Percentiles rank a stretch among this genome's conserved stretches.
phyloP scores from a whole-genome alignment of 2,797 vertebrate species.

The Molossus alvarezi region DNA sequence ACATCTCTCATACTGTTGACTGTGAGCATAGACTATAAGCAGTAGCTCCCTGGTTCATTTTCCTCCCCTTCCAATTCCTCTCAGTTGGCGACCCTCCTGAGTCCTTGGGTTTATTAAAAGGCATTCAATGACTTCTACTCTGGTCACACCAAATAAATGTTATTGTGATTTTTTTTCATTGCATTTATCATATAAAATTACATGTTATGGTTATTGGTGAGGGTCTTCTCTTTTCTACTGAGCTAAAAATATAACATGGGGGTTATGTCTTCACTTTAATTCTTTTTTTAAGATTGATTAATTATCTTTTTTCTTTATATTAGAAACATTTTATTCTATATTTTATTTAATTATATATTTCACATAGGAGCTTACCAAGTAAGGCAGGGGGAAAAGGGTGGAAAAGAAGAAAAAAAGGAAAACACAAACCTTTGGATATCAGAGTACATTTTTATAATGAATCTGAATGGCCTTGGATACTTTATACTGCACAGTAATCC shows the following conservation, averaged over 20 bases:
- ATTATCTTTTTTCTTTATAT: constrained; percentile 25
- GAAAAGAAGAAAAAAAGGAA: constrained; percentile 20
- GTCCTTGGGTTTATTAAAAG: background rate
- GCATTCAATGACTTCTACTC: background rate
- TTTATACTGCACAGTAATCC: constrained; percentile 11
- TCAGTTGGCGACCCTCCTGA: background rate
- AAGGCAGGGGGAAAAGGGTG: background rate
- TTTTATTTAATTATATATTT: constrained; percentile 53
- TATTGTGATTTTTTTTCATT: background rate
- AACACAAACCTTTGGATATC: background rate
- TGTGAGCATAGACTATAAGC: background rate
- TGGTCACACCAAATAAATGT: background rate
- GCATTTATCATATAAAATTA: constrained; percentile 16
- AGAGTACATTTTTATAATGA: constrained; percentile 37
- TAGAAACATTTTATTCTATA: background rate
- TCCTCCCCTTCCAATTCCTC: background rate
- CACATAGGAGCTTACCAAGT: background rate
- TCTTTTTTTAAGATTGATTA: constrained; percentile 18
- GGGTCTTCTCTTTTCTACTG: background rate
- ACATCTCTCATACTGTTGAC: background rate
- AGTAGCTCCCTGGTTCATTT: background rate
- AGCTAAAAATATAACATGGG: background rate
- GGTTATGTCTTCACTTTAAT: background rate
- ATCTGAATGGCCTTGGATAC: background rate
- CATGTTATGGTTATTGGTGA: background rate